These are phyloP conservation scores for Mycteria americana DNA, from an alignment of 2,797 vertebrate genomes.

Conservation along the genomic window DNA sequence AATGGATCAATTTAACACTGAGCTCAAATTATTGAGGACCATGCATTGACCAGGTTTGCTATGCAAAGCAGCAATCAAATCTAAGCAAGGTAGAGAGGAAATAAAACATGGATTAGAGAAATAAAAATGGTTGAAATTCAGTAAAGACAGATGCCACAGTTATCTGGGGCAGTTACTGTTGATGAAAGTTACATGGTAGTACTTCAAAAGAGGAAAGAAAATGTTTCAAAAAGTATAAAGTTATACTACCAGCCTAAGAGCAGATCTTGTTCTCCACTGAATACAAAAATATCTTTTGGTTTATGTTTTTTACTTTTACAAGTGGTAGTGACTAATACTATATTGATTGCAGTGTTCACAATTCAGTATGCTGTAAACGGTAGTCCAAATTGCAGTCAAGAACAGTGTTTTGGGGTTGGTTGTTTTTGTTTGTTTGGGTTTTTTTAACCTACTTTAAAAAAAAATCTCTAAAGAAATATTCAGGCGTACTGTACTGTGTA, in stretches of 20 bases:
- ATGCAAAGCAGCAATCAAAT: background rate
- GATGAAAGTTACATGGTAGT: background rate
- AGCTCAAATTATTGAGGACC: background rate
- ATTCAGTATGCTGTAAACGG: background rate
- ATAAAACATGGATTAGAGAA: background rate
- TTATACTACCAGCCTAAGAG: background rate
- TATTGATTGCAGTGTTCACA: background rate
- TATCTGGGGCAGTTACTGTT: background rate
- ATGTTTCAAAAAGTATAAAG: background rate
- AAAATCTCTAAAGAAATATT: background rate
- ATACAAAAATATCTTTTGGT: background rate
- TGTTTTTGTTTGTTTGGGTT: background rate
- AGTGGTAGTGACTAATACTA: background rate
- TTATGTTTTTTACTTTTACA: background rate
- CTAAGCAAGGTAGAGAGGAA: background rate
- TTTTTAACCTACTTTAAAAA: background rate
- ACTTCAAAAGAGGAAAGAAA: background rate
- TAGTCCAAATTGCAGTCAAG: background rate
- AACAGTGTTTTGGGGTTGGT: background rate
- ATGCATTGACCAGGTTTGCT: background rate
- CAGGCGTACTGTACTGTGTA: rapidly evolving
- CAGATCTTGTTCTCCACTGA: background rate
- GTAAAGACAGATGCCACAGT: background rate
- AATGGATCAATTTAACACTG: background rate
- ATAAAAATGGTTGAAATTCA: background rate